Evolutionary conservation across 2,797 vertebrate species (phyloP).

Genomic region (Tenualosa thibaudeaui): DNA sequence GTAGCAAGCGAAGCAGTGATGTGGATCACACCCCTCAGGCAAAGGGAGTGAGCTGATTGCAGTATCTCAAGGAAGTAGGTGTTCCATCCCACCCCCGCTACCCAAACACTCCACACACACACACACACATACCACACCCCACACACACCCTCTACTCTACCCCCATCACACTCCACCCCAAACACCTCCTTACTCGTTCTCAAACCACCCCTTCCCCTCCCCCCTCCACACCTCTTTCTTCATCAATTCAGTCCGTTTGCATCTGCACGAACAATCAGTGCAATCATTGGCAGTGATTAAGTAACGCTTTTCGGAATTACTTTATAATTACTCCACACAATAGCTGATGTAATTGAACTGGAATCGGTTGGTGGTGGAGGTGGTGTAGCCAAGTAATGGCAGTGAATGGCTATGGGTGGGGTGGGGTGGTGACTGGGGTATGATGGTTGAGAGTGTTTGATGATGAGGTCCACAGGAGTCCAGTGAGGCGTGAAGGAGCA

Average conservation of each 20-base stretch:
- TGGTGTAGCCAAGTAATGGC: not conserved
- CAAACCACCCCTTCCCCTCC: not conserved
- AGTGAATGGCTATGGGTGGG: not conserved
- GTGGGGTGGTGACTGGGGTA: not conserved
- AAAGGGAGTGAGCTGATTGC: not conserved
- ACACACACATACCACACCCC: not conserved
- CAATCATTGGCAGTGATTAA: constrained; percentile 15
- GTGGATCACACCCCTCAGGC: not conserved
- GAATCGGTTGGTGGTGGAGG: not conserved
- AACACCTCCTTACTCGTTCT: not conserved
- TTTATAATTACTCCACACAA: constrained; percentile 6
- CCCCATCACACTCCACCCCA: not conserved
- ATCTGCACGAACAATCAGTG: not conserved
- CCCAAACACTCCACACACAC: not conserved
- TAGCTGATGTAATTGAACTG: constrained; percentile 13
- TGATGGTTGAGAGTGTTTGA: not conserved
- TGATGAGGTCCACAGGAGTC: not conserved
- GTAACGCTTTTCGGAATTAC: constrained; percentile 8
- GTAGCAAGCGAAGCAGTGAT: constrained; percentile 1
- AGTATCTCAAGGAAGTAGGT: not conserved
- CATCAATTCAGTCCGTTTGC: not conserved
- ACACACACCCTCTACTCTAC: not conserved
- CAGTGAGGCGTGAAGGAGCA: constrained; percentile 1
- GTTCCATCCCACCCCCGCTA: not conserved
- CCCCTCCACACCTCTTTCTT: not conserved